These are phyloP conservation scores for Andrena fulva DNA, from an alignment of 2,888 invertebrate genomes.

Conservation along the genomic window DNA sequence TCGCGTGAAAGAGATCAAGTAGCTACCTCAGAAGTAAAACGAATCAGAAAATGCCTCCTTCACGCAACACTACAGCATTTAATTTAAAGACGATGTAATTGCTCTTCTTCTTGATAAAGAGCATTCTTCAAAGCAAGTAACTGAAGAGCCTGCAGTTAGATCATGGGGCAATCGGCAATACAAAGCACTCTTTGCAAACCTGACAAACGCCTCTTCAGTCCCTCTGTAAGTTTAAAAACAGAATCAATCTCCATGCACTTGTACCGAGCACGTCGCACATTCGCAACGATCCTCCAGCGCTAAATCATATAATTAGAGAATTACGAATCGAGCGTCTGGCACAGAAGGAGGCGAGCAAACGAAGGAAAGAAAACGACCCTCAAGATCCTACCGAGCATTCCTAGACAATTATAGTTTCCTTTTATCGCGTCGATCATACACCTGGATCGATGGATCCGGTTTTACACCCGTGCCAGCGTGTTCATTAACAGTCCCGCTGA, in stretches of 20 bases:
- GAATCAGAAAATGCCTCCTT: neutral
- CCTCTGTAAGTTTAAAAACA: neutral
- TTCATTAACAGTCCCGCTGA: constrained; percentile 64
- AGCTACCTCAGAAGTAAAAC: too few species aligned
- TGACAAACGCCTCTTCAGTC: neutral
- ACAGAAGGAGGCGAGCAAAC: constrained; percentile 34
- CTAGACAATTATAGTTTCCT: constrained; percentile 65
- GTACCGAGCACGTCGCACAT: neutral
- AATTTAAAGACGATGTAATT: neutral
- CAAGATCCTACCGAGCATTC: constrained; percentile 54
- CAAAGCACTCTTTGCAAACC: neutral
- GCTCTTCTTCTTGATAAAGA: neutral
- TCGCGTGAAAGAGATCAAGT: too few species aligned
- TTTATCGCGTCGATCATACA: constrained; percentile 69
- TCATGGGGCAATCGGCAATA: neutral
- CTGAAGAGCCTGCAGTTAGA: neutral
- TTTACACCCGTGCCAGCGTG: constrained; percentile 43
- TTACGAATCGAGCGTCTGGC: constrained; percentile 17
- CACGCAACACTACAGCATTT: neutral
- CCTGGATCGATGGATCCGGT: constrained; percentile 67
- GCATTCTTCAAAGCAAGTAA: neutral
- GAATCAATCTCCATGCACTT: neutral
- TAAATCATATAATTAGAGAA: constrained; percentile 53
- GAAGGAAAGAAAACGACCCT: constrained; percentile 25
- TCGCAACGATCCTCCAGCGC: neutral